phyloP scores from a whole-genome alignment of 1,140 invertebrate species.

The Oncopodura yosiiana region DNA sequence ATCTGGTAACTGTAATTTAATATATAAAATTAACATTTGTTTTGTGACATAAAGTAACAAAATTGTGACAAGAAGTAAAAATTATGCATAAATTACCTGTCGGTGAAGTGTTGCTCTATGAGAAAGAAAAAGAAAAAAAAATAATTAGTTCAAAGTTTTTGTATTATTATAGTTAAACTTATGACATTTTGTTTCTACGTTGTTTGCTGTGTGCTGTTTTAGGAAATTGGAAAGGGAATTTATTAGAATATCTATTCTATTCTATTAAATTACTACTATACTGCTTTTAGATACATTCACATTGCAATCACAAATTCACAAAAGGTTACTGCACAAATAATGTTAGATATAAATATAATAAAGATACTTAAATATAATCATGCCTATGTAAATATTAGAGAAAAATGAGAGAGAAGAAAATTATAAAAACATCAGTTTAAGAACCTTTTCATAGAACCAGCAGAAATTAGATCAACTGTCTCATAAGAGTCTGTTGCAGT shows the following conservation, averaged over 20 bases:
- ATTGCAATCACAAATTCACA: constrained; percentile 5
- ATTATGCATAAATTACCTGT: too few species aligned
- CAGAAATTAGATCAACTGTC: constrained; percentile 24
- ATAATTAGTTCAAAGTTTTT: not conserved
- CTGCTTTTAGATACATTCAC: too few species aligned
- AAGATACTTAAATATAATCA: too few species aligned
- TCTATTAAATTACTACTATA: too few species aligned
- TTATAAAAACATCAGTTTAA: constrained; percentile 12
- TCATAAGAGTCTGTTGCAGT: constrained; percentile 15
- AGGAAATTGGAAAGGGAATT: too few species aligned
- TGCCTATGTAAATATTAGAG: too few species aligned
- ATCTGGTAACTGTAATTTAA: constrained; percentile 28
- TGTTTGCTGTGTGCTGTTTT: too few species aligned
- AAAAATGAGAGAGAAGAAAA: not conserved
- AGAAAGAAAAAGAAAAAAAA: not conserved
- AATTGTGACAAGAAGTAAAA: too few species aligned
- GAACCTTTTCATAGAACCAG: constrained; percentile 30
- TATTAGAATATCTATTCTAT: too few species aligned
- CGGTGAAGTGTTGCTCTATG: constrained; percentile 14
- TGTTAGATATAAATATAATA: not conserved
- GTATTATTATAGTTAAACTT: not conserved
- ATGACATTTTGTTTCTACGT: too few species aligned
- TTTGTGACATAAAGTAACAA: too few species aligned
- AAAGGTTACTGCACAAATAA: not conserved
- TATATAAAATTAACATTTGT: too few species aligned